Percentiles rank a stretch among this genome's conserved stretches.
phyloP scores from a whole-genome alignment of 2,797 vertebrate species.

The Melanotaenia pygmaea region DNA sequence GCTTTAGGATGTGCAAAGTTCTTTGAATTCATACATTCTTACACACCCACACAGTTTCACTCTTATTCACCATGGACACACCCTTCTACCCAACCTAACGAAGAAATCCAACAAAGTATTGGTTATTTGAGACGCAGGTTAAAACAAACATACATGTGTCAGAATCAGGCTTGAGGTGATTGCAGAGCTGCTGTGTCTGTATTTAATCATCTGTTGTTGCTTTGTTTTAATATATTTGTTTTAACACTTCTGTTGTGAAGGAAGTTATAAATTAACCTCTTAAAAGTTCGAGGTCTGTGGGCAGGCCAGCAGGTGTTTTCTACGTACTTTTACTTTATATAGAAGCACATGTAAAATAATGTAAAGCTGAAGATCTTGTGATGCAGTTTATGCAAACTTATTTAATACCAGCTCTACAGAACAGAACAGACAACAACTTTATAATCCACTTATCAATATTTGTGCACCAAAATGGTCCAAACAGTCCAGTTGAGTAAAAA shows the following conservation, averaged over 20 bases:
- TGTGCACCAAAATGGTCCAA: too few relatives aligned
- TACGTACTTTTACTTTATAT: neutral
- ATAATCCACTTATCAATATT: neutral
- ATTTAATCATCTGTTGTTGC: neutral
- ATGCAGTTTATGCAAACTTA: too few relatives aligned
- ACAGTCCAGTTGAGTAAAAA: neutral
- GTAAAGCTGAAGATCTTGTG: too few relatives aligned
- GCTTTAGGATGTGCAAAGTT: neutral
- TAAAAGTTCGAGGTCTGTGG: neutral
- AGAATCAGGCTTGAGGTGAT: neutral
- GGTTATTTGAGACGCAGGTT: conserved; percentile 4
- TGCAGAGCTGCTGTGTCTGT: neutral
- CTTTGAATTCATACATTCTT: neutral
- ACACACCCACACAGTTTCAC: conserved; percentile 1
- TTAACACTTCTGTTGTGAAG: neutral
- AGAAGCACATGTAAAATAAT: neutral
- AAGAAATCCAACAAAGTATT: neutral
- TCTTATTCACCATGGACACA: conserved; percentile 8
- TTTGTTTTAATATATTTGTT: neutral
- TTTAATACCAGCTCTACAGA: too few relatives aligned
- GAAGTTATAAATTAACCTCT: neutral
- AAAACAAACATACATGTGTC: neutral
- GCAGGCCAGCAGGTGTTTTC: neutral
- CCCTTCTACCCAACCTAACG: conserved; percentile 1
- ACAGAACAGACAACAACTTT: too few relatives aligned